These are phyloP conservation scores for Tipula confusa DNA, from an alignment of 2,888 invertebrate genomes.

Conservation along the genomic window DNA sequence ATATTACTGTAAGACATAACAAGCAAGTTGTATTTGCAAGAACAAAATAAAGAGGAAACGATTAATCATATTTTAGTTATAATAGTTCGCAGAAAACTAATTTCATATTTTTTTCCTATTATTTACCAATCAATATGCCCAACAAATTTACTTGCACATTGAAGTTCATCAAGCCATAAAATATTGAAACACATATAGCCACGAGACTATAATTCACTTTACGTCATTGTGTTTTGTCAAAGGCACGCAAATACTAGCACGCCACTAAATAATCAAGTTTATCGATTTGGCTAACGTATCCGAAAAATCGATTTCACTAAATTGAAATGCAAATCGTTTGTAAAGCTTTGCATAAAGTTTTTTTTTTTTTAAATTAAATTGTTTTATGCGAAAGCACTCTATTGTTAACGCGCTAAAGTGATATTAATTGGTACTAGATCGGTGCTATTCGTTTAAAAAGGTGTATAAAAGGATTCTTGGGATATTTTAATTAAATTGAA, in stretches of 20 bases:
- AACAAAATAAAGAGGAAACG: neutral
- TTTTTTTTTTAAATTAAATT: neutral
- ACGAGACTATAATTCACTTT: neutral
- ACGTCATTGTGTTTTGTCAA: neutral
- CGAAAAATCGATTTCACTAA: neutral
- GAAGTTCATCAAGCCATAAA: neutral
- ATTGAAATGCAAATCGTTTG: neutral
- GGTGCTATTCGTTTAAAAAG: neutral
- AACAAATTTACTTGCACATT: neutral
- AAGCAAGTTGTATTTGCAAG: too few relatives aligned
- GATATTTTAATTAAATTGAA: neutral
- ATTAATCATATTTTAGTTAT: neutral
- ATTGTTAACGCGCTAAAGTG: neutral
- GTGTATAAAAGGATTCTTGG: neutral
- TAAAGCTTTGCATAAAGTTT: neutral
- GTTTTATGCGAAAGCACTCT: neutral
- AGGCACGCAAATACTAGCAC: neutral
- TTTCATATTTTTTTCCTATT: neutral
- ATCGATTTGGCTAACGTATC: neutral
- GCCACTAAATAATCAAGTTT: neutral
- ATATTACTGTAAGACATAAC: too few relatives aligned
- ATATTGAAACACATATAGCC: neutral
- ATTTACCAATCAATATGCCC: too few relatives aligned
- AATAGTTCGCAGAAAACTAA: neutral
- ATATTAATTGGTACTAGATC: neutral